Conservation (phyloP, 2,888 invertebrate genomes). For the Octonoba sinensis region DNA sequence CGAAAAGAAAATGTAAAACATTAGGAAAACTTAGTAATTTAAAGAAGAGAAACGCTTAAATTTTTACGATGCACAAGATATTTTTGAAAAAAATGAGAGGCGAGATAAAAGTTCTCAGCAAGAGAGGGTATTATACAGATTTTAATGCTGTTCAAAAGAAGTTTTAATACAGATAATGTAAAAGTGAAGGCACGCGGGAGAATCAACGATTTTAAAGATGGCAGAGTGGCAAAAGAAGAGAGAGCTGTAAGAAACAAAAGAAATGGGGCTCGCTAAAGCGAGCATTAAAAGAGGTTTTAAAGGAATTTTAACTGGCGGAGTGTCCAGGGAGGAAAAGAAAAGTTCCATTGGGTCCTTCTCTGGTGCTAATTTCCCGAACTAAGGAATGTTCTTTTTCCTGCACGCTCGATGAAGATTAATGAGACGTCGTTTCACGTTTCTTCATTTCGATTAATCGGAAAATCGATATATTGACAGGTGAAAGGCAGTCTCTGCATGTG, state of each 20-base stretch:
- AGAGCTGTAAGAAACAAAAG: slow-evolving; percentile 42
- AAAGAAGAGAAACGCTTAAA: too few species aligned
- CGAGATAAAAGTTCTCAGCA: too few species aligned
- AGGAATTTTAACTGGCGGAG: slow-evolving; percentile 32
- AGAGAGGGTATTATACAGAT: slow-evolving; percentile 3
- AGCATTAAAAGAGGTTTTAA: slow-evolving; percentile 40
- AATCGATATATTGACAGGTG: slow-evolving; percentile 60
- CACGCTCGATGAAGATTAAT: slow-evolving; percentile 61
- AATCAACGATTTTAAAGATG: slow-evolving; percentile 16
- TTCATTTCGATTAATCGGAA: slow-evolving; percentile 61
- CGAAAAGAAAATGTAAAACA: too few species aligned
- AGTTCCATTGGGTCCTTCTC: slow-evolving; percentile 13
- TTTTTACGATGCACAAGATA: too few species aligned
- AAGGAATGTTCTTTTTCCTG: slow-evolving; percentile 56
- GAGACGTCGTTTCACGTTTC: slow-evolving; percentile 57
- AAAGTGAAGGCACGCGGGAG: slow-evolving; percentile 19
- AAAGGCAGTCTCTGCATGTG: slow-evolving; percentile 41
- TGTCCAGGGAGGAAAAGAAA: neutral
- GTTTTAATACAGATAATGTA: slow-evolving; percentile 32
- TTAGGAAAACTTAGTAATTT: too few species aligned
- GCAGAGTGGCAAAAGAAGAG: neutral
- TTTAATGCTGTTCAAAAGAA: slow-evolving; percentile 55
- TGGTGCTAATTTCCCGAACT: slow-evolving; percentile 35
- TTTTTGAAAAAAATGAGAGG: too few species aligned
- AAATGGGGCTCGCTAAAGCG: slow-evolving; percentile 19